Base-by-base conservation (phyloP, 2,113 vertebrate species). In the Rana temporaria region DNA sequence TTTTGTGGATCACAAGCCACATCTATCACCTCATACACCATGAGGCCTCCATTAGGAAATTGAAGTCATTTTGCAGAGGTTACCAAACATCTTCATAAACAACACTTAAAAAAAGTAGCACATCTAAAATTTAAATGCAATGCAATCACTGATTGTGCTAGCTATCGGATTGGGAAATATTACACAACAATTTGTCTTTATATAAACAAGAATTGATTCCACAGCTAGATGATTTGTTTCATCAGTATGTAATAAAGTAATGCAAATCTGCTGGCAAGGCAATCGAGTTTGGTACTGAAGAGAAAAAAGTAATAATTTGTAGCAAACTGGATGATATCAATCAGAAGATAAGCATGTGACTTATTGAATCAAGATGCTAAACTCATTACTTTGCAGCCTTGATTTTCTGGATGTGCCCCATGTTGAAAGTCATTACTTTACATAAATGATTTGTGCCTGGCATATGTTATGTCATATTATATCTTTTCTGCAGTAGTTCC, bases 151-250 rank as follows among this genome's bases (percentile, higher is more conserved):
- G 80, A 67, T 57, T 42, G 30, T n/a, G 32, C n/a, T 67, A 26
- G 18, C 48, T 18, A 74, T 20, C 57, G 62, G 55, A 59, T 19
- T 67, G 70, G 48, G 52, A 82, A 75, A 75, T 82, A 56, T 74
- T 67, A 75, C 48, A 42, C 60, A 22, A 82, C 80, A 74, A 74
- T 75, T 82, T 82, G 60, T 82, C 79, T 82, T 66, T 75, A 66
- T 82, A 67, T 82, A 82, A 82, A 75, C 70, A 74, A 82, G 70
- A 74, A 82, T 82, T 74, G 62, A 82, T 82, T 82, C 60, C 52
- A 38, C 53, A 53, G 52, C 52, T 42, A 75, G 70, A 57, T 82
- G 70, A 82, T 74, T 75, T 82, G 70, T 75, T 82, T 82, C 80
- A 82, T 67, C 60, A 74, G 80, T 52, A 67, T 56, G 70, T 75